Evolutionary conservation across 2,113 vertebrate species (phyloP), one percentile per base, ranked within the genome.

Genomic region (Neolamprologus fasciatus): DNA sequence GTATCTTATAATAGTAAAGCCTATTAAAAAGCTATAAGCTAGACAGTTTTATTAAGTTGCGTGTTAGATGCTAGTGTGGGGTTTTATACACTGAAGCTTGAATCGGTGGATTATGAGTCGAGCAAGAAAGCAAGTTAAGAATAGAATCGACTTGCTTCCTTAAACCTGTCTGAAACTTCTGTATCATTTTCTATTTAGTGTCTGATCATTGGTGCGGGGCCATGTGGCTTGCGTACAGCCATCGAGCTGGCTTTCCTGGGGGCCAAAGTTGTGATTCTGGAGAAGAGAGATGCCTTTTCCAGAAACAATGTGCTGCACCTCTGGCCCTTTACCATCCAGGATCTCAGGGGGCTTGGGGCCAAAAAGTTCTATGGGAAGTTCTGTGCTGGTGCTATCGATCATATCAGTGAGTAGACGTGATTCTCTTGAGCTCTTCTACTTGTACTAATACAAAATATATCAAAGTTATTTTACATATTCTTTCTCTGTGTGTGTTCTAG

Each of bases 301-400:
- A 97, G 99, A 87, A 99, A 99, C 84, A 99, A 99, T 0, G 98
- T 99, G 88, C 95, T 99, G 55, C 99, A 99, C 40, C 94, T 99
- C 58, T 99, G 99, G 99, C 99, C 99, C 1, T 99, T 98, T 89
- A 98, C 98, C 86, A 99, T 99, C 90, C 98, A 99, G 8, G 99
- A 99, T 94, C 92, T 99, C 85, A 96, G 98, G 71, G 97, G 98
- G 11, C 97, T 99, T 1, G 99, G 99, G 23, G 99, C 98, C 94
- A 99, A 99, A 92, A 99, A 99, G 93, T 99, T 99, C 89, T 97
- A 99, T 0, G 99, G 99, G 87, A 99, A 99, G 90, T 99, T 99
- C 96, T 99, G 99, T 23, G 99, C 98, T 0, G 99, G 99, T 87
- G 97, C 99, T 89, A 99, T 99, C 2, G 98, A 99, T 95, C 98